Evolutionary conservation across 2,797 vertebrate genomes (phyloP), one percentile per base, ranked within the genome.

Genomic region (Merluccius polli): DNA sequence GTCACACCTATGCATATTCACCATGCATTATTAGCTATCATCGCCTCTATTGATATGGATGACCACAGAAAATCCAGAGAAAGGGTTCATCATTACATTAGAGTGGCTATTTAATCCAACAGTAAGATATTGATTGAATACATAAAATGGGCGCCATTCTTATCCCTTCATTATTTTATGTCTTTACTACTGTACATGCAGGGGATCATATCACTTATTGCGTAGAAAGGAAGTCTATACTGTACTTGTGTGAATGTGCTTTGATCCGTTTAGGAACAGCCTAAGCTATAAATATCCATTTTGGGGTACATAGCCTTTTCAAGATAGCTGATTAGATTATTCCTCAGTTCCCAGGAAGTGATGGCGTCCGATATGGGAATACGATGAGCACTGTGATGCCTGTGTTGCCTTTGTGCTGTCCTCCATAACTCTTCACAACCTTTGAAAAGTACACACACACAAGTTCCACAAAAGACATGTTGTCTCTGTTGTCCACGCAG

Each of bases 221-320:
- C 27, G 4, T 15, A 30, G 24, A 15, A 29, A 68, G 65, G 27
- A 59, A 5, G 65, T 68, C 11, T 68, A 15, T 68, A 68, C 29
- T 4, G 27, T 4, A 13, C 12, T 7, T 24, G n/a, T 27, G 21
- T 11, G 29, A 68, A 16, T 68, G 65, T 68, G 65, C 65, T 30
- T 29, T 68, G 29, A 68, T 68, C 29, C 30, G 27, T 12, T 68
- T 30, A 68, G 65, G 65, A 68, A 30, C 4, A 27, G 12, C 27
- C 24, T 68, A 30, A 12, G 65, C 65, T 29, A 68, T 68, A 68
- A 30, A 68, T 68, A 35, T 70, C 32, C 69, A 70, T 68, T 29
- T 30, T 29, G 29, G 24, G 65, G 65, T 31, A 31, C 65, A 30
- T 68, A 31, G 65, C 27, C 65, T 68, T n/a, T 68, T 68, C 65